Base-by-base conservation (phyloP, 1,140 invertebrate genomes). In the Scaptomyza montana region DNA sequence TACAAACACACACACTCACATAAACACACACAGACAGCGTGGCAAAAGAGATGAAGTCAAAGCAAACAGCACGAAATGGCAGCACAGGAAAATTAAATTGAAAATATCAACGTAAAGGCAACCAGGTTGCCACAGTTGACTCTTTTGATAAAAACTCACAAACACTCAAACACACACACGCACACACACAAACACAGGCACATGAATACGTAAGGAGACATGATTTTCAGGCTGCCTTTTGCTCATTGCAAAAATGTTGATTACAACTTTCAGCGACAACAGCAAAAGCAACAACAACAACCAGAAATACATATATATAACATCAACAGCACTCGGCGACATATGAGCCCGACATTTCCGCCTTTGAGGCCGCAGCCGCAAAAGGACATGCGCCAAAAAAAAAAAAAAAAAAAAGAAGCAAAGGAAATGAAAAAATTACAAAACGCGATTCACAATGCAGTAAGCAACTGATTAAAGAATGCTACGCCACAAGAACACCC, bases 351-450 rank as follows among this genome's bases (percentile, higher is more conserved):
- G 82, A 61, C 77, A 85, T 85, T 87, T 87, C 82, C 82, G 82
- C 65, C 71, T 87, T 86, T 87, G 82, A 81, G 82, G 75, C 61
- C 68, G 74, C 61, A 76, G 54, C 74, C 62, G 61, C 78, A 77
- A 87, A 87, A 86, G 82, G 78, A 86, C 82, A 78, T 86, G 82
- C 78, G 82, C 82, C 82, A 74, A 86, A 85, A 85, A 73, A 77
- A 16, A 76, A 55, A 74, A 86, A 85, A 85, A 73, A 77, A 16
- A 76, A 55, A 77, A 4, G 50, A 13, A 56, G 56, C 65, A 70
- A 46, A 77, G 66, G 71, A 74, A 77, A 74, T 74, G 55, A 54
- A 77, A 77, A 74, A 55, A 69, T 53, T 59, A 59, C 16, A 47
- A 64, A 65, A 57, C 13, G 45, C 60, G 51, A 41, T 47, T 47